Evolutionary conservation across 2,888 invertebrate genomes (phyloP), one percentile per base, ranked within the genome.

Genomic region (Drepanosiphum platanoidis): DNA sequence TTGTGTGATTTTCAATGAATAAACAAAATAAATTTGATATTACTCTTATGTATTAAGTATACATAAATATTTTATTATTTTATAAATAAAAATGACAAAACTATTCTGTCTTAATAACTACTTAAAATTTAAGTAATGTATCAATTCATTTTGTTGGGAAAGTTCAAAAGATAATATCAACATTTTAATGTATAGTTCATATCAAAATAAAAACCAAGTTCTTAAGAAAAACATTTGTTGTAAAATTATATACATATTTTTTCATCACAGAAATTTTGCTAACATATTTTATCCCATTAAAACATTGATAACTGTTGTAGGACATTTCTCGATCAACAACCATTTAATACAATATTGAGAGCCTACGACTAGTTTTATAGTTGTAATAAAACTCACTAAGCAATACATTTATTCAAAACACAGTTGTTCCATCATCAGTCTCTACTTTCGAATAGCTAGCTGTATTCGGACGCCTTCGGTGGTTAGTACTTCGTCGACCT

Each of bases 361-460:
- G 11, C 61, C 72, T 72, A 83, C 2, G 13, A 52, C 15, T 83
- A 64, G 42, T 75, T 74, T 66, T 75, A 27, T 74, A 66, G 61
- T 42, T 32, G 7, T 22, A 83, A 75, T 30, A 66, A 8, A 74
- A 75, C 42, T 72, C 15, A 32, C 32, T 72, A 34, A 83, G 11
- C 27, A 32, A 30, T 15, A 39, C 1, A 32, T 64, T 74, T 66
- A 32, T 39, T 84, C 30, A 84, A 84, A 77, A 84, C 9, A 78
- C 79, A 66, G 68, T 78, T 1, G 79, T 78, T 66, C 72, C 84
- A 4, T 84, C 78, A 52, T 78, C 83, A 86, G 71, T 72, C 78
- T 93, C 93, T 86, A 94, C 90, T 88, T 93, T 93, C 84, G 92
- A 91, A 88, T 93, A 93, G 88, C 91, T 92, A 0, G 93, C 92